phyloP scores from a whole-genome alignment of 2,113 vertebrate genomes.

The Cyphomyrus plagiostoma region DNA sequence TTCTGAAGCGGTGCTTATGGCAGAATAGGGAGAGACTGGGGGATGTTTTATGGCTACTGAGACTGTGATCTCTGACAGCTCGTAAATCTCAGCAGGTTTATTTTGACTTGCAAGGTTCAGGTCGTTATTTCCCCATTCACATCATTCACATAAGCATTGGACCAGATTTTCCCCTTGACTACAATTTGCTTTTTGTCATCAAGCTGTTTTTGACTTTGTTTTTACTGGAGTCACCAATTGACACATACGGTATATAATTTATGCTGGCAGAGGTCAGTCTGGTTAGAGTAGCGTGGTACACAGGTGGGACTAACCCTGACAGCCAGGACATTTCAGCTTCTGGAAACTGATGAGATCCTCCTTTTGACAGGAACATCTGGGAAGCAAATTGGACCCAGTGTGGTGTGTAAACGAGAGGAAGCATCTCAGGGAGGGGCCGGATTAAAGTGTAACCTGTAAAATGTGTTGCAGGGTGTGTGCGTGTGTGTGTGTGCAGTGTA shows the following conservation, averaged over 20 bases:
- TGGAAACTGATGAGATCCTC: constrained; percentile 12
- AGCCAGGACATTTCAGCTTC: not conserved
- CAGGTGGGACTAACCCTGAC: not conserved
- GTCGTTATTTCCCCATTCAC: not conserved
- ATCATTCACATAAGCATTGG: not conserved
- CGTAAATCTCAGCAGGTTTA: constrained; percentile 7
- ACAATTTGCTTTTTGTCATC: not conserved
- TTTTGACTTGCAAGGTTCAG: not conserved
- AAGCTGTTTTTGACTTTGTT: not conserved
- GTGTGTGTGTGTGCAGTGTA: not conserved
- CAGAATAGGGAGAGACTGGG: not conserved
- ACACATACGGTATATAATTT: not conserved
- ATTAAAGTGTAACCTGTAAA: constrained; percentile 9
- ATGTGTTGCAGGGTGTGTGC: not conserved
- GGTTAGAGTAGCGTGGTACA: not conserved
- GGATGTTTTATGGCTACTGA: not conserved
- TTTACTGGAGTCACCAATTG: not conserved
- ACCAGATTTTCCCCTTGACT: not conserved
- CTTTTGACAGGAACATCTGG: constrained; percentile 11
- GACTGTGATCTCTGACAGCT: not conserved
- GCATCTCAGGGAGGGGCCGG: not conserved
- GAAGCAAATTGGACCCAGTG: not conserved
- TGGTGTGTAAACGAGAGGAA: not conserved
- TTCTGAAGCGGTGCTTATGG: not conserved
- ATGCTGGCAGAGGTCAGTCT: not conserved